phyloP scores from a whole-genome alignment of 2,888 invertebrate species.

The Labia minor region DNA sequence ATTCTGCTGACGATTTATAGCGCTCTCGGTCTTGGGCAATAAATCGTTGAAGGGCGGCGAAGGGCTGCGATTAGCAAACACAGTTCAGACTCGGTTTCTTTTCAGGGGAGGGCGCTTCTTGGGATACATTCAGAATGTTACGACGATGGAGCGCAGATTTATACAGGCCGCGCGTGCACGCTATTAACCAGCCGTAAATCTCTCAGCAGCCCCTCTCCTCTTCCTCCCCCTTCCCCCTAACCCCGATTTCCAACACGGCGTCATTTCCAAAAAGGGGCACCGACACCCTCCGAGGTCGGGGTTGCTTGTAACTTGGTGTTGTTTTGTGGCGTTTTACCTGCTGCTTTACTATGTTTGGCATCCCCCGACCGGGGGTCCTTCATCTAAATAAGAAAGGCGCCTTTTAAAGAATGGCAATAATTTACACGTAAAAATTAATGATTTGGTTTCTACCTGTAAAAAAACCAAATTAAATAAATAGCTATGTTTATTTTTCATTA shows the following conservation, averaged over 20 bases:
- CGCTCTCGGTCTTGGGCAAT: neutral
- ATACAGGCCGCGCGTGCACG: neutral
- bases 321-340: neutral
- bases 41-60: neutral
- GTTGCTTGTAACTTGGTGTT: neutral
- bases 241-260: too few relatives aligned
- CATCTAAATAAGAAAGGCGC: too few relatives aligned
- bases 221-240: neutral
- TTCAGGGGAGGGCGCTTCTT: neutral
- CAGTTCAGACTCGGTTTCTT: neutral
- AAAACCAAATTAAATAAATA: too few relatives aligned
- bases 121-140: neutral
- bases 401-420: too few relatives aligned
- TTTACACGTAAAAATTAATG: too few relatives aligned
- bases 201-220: neutral
- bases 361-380: too few relatives aligned
- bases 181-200: constrained; percentile 13
- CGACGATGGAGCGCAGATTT: neutral
- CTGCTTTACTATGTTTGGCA: neutral
- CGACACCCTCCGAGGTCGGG: neutral
- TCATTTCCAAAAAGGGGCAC: neutral
- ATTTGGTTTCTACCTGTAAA: too few relatives aligned
- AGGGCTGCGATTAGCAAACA: constrained; percentile 13
- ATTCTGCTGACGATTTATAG: neutral
- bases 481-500: too few relatives aligned